Base-by-base conservation (phyloP, 2,888 invertebrate genomes). In the Salpingus planirostris region DNA sequence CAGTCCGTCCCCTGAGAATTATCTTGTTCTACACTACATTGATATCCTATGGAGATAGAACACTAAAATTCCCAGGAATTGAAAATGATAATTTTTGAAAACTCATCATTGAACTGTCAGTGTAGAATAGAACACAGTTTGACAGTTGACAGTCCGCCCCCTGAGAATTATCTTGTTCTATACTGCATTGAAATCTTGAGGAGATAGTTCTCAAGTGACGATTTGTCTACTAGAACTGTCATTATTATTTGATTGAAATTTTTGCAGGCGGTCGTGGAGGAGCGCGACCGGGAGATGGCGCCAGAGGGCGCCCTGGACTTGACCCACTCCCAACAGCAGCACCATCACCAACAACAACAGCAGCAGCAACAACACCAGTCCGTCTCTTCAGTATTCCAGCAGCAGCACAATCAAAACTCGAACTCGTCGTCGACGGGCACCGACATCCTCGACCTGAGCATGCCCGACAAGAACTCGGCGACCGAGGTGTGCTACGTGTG, bases 401-500 rank as follows among this genome's bases (percentile, higher is more conserved):
- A 48, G 40, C 63, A 62, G 40, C 64, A 62, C 43, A 62, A 54
- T 34, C 64, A 64, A 42, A 64, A 62, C 46, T 61, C 62, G 8
- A 62, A 62, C 32, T 63, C 74, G 1, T 70, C 72, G 40, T 44
- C 76, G 24, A 74, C 78, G n/a, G 86, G 84, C 52, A 79, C 86
- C 21, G 87, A 87, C 60, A 88, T 88, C 52, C 69, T 89, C 38
- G 89, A 90, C 68, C 71, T 90, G 37, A 88, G 88, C 40, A 89
- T 90, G 89, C 89, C 89, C 7, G 89, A 89, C 66, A 89, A 89
- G 69, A 89, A 89, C 69, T 84, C 88, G 8, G 78, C 83, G 49
- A 88, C 87, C 12, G 88, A 89, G 66, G 88, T 89, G 30, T 88
- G 87, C 65, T 90, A 89, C 65, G 84, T 89, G 10, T 90, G 90